A percentile compares a stretch with the other conserved stretches of the same genome.
phyloP scores from a whole-genome alignment of 2,888 invertebrate species.

The Plemyria rubiginata region DNA sequence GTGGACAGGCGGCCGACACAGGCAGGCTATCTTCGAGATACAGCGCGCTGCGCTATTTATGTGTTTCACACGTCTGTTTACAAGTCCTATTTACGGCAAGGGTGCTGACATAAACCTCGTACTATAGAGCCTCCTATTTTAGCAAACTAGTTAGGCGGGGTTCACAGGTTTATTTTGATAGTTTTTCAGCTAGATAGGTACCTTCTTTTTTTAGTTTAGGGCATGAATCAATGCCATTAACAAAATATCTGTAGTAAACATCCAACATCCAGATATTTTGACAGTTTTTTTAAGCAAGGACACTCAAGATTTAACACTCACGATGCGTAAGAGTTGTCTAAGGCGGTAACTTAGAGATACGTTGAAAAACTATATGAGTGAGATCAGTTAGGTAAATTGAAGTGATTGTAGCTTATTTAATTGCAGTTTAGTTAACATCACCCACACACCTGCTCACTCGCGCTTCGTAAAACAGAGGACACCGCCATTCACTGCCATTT shows the following conservation, averaged over 20 bases:
- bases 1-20: slow-evolving; percentile 13
- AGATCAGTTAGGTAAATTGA: neutral
- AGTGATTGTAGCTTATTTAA: slow-evolving; percentile 22
- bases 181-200: no score
- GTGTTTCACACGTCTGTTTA: slow-evolving; percentile 27
- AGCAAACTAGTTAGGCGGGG: slow-evolving; percentile 2
- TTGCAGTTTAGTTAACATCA: slow-evolving; percentile 27
- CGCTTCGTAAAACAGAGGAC: slow-evolving; percentile 23
- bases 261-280: no score
- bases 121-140: slow-evolving; percentile 13
- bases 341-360: no score
- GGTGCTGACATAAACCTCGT: slow-evolving; percentile 22
- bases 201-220: no score
- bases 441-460: slow-evolving; percentile 16
- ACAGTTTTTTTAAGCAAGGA: no score
- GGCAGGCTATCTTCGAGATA: slow-evolving; percentile 10
- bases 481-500: slow-evolving; percentile 32
- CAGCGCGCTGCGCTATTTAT: slow-evolving; percentile 17
- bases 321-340: no score
- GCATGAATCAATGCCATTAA: no score
- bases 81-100: slow-evolving; percentile 18
- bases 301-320: no score
- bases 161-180: neutral
- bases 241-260: no score
- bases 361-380: no score